Evolutionary conservation across 2,888 invertebrate genomes (phyloP).

Genomic region (Drosophila fulvimacula): DNA sequence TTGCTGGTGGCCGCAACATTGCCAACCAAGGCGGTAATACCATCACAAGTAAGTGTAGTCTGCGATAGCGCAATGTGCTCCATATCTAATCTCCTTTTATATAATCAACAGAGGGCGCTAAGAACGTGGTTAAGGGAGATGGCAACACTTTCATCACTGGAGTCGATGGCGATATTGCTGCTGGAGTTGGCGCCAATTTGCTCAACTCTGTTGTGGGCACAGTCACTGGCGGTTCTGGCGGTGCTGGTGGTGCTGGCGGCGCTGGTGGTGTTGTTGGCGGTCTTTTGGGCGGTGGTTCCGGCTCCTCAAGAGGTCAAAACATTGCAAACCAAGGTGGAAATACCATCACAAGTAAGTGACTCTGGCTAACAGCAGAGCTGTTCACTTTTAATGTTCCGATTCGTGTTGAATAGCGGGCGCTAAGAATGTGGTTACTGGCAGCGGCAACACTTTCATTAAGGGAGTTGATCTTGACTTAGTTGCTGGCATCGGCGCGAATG

Average conservation of each 20-base stretch:
- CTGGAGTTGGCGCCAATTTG: background rate
- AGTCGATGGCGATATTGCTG: background rate
- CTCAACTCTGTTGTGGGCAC: constrained; percentile 13
- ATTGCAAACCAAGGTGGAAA: constrained; percentile 16
- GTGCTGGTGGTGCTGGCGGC: background rate
- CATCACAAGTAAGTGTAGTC: constrained; percentile 22
- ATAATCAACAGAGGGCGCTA: constrained; percentile 14
- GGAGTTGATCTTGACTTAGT: background rate
- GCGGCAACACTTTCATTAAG: constrained; percentile 1
- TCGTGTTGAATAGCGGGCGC: background rate
- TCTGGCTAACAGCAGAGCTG: background rate
- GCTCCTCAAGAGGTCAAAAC: background rate
- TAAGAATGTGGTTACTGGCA: constrained; percentile 3
- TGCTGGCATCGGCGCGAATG: constrained; percentile 1
- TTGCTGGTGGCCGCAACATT: background rate
- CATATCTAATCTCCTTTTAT: background rate
- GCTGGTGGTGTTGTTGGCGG: background rate
- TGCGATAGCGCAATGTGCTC: fast-evolving
- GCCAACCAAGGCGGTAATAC: constrained; percentile 28
- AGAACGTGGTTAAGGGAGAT: constrained; percentile 12
- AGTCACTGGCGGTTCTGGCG: constrained; percentile 5
- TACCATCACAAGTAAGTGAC: constrained; percentile 12
- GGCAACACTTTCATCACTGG: background rate
- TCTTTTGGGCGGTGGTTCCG: constrained; percentile 5
- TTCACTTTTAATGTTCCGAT: background rate